Percentiles rank a stretch among this genome's conserved stretches.
These are phyloP conservation scores for Acanthurus lineatus DNA, from an alignment of 2,797 vertebrate species.

Conservation along the genomic window DNA sequence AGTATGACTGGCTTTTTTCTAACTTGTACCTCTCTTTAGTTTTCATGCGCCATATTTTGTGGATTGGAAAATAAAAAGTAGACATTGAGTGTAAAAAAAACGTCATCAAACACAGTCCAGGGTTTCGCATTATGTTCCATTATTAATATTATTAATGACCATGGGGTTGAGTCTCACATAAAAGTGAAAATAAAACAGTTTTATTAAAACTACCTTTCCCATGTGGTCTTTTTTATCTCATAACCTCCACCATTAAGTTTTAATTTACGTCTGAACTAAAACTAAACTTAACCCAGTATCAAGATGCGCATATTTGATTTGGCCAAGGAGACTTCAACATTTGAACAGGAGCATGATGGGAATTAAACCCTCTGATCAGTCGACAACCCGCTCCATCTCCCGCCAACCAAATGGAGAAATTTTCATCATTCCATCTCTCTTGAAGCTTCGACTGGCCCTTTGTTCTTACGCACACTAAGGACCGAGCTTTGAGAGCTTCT, in stretches of 20 bases:
- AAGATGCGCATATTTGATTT: no score
- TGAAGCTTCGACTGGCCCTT: slow-evolving; percentile 17
- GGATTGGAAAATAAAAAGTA: no score
- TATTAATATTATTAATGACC: not conserved
- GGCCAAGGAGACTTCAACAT: no score
- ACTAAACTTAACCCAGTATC: no score
- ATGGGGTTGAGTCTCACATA: not conserved
- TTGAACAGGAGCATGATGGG: no score
- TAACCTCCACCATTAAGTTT: no score
- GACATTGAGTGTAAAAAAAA: no score
- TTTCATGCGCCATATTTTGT: not conserved
- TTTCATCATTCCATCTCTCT: slow-evolving; percentile 6
- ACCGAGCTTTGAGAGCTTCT: slow-evolving; percentile 12
- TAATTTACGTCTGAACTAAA: no score
- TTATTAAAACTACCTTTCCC: no score
- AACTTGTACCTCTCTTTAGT: not conserved
- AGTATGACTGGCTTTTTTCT: not conserved
- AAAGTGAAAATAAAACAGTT: no score
- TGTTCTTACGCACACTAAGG: slow-evolving; percentile 31
- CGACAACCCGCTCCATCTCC: not conserved
- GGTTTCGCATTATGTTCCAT: not conserved
- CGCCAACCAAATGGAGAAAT: slow-evolving; percentile 5
- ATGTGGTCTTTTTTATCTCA: no score
- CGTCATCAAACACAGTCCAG: not conserved
- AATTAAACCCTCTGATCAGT: no score